phyloP scores from a whole-genome alignment of 1,140 invertebrate species.

The Catajapyx aquilonaris region DNA sequence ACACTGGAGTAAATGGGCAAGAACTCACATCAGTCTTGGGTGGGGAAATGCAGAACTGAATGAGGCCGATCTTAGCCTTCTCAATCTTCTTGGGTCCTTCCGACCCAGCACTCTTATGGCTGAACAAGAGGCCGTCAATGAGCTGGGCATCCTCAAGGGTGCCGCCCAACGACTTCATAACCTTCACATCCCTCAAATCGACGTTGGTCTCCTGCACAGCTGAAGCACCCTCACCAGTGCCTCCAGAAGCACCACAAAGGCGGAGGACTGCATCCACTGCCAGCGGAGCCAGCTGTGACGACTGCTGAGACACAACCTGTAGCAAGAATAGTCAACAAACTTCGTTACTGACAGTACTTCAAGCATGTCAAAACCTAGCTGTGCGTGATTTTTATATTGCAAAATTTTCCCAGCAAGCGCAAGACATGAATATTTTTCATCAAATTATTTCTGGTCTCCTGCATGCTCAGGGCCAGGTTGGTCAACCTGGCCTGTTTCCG shows the following conservation, averaged over 20 bases:
- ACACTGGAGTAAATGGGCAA: too few species aligned
- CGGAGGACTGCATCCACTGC: slow-evolving; percentile 92
- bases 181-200: slow-evolving; percentile 74
- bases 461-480: too few species aligned
- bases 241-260: slow-evolving; percentile 47
- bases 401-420: too few species aligned
- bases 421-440: too few species aligned
- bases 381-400: too few species aligned
- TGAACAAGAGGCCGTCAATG: slow-evolving; percentile 85
- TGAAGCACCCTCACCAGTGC: slow-evolving; percentile 1
- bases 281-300: slow-evolving; percentile 78
- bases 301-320: slow-evolving; percentile 89
- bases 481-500: too few species aligned
- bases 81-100: slow-evolving; percentile 85
- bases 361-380: too few species aligned
- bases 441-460: too few species aligned
- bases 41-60: slow-evolving; percentile 98
- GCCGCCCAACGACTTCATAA: slow-evolving; percentile 88
- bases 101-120: slow-evolving; percentile 67
- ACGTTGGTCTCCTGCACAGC: slow-evolving; percentile 40
- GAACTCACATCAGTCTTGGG: slow-evolving; percentile 95
- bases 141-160: slow-evolving; percentile 96
- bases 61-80: slow-evolving; percentile 96
- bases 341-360: background rate
- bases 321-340: slow-evolving; percentile 8